Base-by-base conservation (phyloP, 2,797 vertebrate genomes). In the Hippopotamyrus pictus region DNA sequence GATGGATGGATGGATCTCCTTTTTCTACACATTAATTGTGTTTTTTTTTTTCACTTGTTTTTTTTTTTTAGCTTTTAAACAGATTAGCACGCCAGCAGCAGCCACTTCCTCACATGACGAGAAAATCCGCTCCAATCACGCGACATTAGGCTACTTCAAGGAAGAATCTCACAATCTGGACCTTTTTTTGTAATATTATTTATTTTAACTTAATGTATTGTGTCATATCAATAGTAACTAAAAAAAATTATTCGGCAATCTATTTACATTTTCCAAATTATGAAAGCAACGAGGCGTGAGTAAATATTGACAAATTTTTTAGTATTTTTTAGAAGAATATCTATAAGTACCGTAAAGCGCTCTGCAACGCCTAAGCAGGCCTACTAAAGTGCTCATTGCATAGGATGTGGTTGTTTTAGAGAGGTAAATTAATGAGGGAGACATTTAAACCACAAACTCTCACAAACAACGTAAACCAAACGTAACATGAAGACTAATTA, bases 121-220 rank as follows among this genome's bases (percentile, higher is more conserved):
- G 84, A 88, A 90, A 86, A 11, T 5, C 76, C 91, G 92, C 90
- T 90, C 90, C 92, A 94, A 96, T 95, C 94, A 91, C 92, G 85
- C 53, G 94, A 94, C 33, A 73, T 33, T 73, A 17, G 69, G 29
- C 33, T 73, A 95, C 95, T 95, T 95, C 84, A 91, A 91, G 90
- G 92, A 92, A 94, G 57, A 92, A 92, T 90, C 93, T 88, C 90
- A 86, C 93, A 92, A 92, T 94, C 94, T 94, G 95, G 91, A 91
- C 89, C 92, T 93, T 89, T 88, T 88, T 90, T 92, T 94, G 93
- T 92, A 92, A 92, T 93, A 93, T 93, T 90, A 89, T 12, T 76
- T 22, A 46, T 7, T 82, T 82, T 46, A 46, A 82, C 76, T 46
- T 22, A 5, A 41, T 73, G 41, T 44, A 79, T 46, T 46, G 76